These are phyloP conservation scores for Dynastes grantii DNA, from an alignment of 2,888 invertebrate genomes.

Conservation along the genomic window DNA sequence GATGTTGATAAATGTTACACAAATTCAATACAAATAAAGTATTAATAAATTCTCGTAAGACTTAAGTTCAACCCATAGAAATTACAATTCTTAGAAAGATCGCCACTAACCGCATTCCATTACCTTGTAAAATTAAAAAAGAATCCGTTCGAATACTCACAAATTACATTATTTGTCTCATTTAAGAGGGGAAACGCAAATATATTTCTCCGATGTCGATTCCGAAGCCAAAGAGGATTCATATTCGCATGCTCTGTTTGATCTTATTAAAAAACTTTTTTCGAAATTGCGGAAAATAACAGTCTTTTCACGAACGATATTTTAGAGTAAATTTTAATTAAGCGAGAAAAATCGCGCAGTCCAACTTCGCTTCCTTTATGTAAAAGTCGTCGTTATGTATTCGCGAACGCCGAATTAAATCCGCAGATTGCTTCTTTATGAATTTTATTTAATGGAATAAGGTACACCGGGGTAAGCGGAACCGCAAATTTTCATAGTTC, in stretches of 20 bases:
- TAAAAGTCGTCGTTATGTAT: conserved; percentile 20
- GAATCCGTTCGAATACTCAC: conserved; percentile 1
- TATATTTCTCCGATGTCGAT: conserved; percentile 10
- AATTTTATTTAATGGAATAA: conserved; percentile 29
- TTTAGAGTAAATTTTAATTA: conserved; percentile 43
- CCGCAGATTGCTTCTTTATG: conserved; percentile 28
- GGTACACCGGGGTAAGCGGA: not conserved
- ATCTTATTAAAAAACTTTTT: conserved; percentile 42
- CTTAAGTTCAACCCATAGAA: too few relatives aligned
- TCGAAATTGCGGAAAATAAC: conserved; percentile 35
- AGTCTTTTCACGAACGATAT: conserved; percentile 32
- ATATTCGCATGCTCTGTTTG: conserved; percentile 22
- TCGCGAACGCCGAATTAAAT: conserved; percentile 3
- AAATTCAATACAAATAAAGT: too few relatives aligned
- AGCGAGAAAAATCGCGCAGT: conserved; percentile 12
- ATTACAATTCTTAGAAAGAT: too few relatives aligned
- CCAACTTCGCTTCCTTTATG: conserved; percentile 8
- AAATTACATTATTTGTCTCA: conserved; percentile 15
- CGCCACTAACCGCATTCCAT: too few relatives aligned
- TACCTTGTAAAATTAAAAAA: not conserved
- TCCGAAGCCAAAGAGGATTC: not conserved
- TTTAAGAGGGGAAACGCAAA: conserved; percentile 11
- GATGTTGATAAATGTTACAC: too few relatives aligned
- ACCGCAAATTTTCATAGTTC: too few relatives aligned
- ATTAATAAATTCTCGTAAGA: too few relatives aligned